These are phyloP conservation scores for Setophaga kirtlandii DNA, from an alignment of 2,113 vertebrate genomes.

Conservation along the genomic window DNA sequence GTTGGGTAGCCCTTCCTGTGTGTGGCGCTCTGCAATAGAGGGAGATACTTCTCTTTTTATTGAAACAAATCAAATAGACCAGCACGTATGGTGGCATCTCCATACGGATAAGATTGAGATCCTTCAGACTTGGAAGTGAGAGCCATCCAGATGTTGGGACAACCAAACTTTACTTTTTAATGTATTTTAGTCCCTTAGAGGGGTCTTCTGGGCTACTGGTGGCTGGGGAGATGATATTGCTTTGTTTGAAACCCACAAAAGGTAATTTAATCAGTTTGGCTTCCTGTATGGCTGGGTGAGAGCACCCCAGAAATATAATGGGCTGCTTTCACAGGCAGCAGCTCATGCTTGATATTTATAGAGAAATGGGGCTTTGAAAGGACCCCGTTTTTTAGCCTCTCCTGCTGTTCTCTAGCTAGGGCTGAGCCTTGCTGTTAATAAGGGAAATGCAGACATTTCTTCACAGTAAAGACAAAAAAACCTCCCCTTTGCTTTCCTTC, in stretches of 20 bases:
- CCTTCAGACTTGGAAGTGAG: not conserved
- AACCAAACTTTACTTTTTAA: not conserved
- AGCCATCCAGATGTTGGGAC: not conserved
- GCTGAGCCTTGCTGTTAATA: constrained; percentile 37
- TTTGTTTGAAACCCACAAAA: not conserved
- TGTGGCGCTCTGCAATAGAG: not conserved
- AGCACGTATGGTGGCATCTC: not conserved
- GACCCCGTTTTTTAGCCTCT: not conserved
- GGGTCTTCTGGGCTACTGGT: not conserved
- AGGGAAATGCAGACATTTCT: constrained; percentile 29
- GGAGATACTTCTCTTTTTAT: not conserved
- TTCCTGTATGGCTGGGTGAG: not conserved
- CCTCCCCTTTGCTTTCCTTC: constrained; percentile 9
- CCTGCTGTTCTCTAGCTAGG: constrained; percentile 47
- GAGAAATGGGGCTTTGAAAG: constrained; percentile 21
- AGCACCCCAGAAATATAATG: not conserved
- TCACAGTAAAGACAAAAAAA: constrained; percentile 30
- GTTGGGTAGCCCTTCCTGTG: not conserved
- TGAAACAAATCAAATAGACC: not conserved
- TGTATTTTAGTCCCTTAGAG: not conserved
- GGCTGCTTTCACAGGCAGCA: not conserved
- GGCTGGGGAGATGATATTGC: not conserved
- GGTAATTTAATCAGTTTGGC: not conserved
- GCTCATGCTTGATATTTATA: constrained; percentile 16
- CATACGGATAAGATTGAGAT: not conserved